Base-by-base conservation (phyloP, 1,140 invertebrate genomes). In the Cataglyphis hispanica region DNA sequence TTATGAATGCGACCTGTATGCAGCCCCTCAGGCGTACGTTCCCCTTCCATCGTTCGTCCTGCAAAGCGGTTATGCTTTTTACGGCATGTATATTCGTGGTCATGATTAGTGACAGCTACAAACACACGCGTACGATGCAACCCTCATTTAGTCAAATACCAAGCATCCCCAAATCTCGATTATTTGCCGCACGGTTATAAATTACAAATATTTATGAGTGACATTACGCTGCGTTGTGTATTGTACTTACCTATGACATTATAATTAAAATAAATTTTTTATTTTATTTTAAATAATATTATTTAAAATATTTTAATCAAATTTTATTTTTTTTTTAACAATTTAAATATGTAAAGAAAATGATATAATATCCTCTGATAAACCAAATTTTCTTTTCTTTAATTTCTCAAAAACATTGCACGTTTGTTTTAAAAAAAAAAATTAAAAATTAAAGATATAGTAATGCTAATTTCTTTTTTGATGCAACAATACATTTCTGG, bases 1-100 rank as follows among this genome's bases (percentile, higher is more conserved):
- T 91, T 91, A 91, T 91, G 87, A 91, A 91, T 91, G 90, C 90
- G 87, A 88, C 64, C 89, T 76, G 84, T 84, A 85, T 85, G 89
- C 84, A 91, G 67, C 90, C 87, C 87, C 77, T 85, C 89, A 46
- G 40, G 80, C 74, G 50, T 90, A 46, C 69, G 37, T 63, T 86
- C 81, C 88, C 72, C 78, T 64, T 63, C 81, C 64, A 25, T 43
- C 25, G 50, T 13, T 70, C 58, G 46, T 74, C 40, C 77, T 37
- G 53, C 84, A 70, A 78, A 85, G 85, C 58, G 85, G 89, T 90
- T 88, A 91, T 91, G 77, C 81, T 91, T 91, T 91, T 91, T 91
- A 91, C 80, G 80, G 84, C 78, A 87, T 89, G 89, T 90, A 90
- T 89, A 90, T 90, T 86, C 89, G 88, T 72, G 80, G 88, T 81